These are phyloP conservation scores for Gulo gulo DNA, from an alignment of 2,113 vertebrate genomes.

Conservation along the genomic window DNA sequence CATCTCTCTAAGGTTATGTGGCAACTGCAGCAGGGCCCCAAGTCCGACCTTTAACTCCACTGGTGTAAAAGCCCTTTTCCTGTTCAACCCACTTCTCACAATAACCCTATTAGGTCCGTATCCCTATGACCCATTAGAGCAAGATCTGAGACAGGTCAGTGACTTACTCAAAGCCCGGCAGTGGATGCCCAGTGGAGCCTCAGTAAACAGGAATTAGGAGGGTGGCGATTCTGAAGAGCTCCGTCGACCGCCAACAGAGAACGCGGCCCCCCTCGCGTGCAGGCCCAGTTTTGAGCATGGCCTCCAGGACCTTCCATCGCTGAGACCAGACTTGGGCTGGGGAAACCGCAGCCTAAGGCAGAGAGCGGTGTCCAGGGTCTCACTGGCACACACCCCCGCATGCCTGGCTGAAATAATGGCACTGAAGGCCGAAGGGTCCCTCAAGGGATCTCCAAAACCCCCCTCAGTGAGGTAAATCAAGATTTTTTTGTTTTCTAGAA, in stretches of 20 bases:
- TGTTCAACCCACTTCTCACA: neutral
- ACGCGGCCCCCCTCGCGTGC: neutral
- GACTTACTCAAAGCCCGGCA: neutral
- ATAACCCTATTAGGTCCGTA: too few relatives aligned
- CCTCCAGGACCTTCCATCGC: neutral
- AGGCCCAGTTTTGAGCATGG: neutral
- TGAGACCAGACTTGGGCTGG: neutral
- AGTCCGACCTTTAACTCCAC: neutral
- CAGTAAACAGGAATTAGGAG: neutral
- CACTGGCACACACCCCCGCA: too few relatives aligned
- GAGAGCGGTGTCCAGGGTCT: neutral
- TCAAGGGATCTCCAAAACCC: neutral
- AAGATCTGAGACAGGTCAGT: neutral
- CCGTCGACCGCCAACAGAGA: rapidly evolving
- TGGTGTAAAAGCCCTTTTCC: neutral
- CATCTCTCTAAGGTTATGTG: too few relatives aligned
- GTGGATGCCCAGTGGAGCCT: neutral
- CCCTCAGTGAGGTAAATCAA: neutral
- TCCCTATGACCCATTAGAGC: neutral
- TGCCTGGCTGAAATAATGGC: neutral
- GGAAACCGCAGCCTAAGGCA: neutral
- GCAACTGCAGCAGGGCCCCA: neutral
- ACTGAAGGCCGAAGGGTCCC: neutral
- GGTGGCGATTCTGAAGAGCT: neutral
- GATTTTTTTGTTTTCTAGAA: too few relatives aligned